Conservation (phyloP, 2,113 vertebrate species). For the Mystacornis crossleyi region DNA sequence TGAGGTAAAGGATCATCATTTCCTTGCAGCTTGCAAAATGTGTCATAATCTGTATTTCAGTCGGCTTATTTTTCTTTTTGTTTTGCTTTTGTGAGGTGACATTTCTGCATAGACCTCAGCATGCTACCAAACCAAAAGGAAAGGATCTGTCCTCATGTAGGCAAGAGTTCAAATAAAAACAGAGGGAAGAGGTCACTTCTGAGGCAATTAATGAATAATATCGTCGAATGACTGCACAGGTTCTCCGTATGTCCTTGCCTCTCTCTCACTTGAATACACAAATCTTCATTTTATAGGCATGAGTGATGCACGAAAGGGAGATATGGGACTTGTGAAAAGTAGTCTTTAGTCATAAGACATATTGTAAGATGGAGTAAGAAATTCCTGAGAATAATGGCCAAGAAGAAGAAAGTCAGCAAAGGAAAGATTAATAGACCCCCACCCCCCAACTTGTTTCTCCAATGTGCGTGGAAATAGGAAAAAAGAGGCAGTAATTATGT, state of each 20-base stretch:
- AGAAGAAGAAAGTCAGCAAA: not conserved
- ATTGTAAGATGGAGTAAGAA: not conserved
- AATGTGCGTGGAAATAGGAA: not conserved
- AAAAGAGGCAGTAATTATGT: not conserved
- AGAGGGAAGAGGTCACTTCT: not conserved
- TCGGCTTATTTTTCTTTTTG: not conserved
- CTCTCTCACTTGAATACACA: not conserved
- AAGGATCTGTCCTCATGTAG: not conserved
- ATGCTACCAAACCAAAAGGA: not conserved
- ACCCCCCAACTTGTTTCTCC: rapidly evolving
- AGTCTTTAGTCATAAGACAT: not conserved
- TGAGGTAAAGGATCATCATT: conserved; percentile 50
- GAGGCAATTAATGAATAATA: not conserved
- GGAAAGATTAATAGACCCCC: not conserved
- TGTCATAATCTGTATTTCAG: not conserved
- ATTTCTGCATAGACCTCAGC: not conserved
- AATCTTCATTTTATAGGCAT: not conserved
- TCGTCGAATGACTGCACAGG: not conserved
- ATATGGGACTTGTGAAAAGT: not conserved
- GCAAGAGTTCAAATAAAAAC: not conserved
- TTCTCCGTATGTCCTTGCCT: not conserved
- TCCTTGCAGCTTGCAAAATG: conserved; percentile 16
- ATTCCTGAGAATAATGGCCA: not conserved
- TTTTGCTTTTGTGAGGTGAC: not conserved
- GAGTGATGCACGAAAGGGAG: not conserved